Evolutionary conservation across 2,888 invertebrate genomes (phyloP).

Genomic region (Ormyrus thymus): DNA sequence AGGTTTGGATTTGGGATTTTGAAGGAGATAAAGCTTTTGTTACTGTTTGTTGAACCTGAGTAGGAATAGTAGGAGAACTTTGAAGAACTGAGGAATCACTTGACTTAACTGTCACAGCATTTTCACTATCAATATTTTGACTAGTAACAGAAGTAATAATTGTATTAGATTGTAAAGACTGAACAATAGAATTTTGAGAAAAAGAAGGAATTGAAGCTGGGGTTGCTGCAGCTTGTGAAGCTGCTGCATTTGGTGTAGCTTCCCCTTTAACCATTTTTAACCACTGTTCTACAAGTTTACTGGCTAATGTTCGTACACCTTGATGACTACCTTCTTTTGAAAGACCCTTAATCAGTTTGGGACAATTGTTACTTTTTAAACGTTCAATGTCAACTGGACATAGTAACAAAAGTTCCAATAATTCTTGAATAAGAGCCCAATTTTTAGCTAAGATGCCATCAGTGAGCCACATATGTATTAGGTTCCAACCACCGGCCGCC

Average conservation of each 20-base stretch:
- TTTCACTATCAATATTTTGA: constrained; percentile 50
- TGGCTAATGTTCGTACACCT: constrained; percentile 86
- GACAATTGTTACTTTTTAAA: constrained; percentile 92
- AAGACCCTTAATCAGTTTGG: constrained; percentile 92
- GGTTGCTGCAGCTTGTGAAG: constrained; percentile 74
- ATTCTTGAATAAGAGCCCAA: constrained; percentile 90
- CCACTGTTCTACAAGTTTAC: constrained; percentile 92
- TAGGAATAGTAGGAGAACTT: constrained; percentile 50
- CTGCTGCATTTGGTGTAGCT: constrained; percentile 75
- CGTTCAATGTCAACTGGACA: constrained; percentile 94
- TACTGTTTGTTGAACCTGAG: constrained; percentile 55
- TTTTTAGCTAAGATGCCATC: constrained; percentile 90
- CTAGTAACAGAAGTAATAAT: constrained; percentile 49
- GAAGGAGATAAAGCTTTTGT: constrained; percentile 30
- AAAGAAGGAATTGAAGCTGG: constrained; percentile 59
- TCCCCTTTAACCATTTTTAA: constrained; percentile 90
- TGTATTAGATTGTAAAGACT: constrained; percentile 40
- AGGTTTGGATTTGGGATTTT: constrained; percentile 40
- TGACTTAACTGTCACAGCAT: constrained; percentile 60
- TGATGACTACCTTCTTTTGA: constrained; percentile 88
- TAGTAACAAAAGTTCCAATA: constrained; percentile 87
- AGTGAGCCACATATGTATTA: constrained; percentile 92
- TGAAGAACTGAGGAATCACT: constrained; percentile 62
- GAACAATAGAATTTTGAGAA: constrained; percentile 39
- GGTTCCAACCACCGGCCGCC: constrained; percentile 93